Evolutionary conservation across 2,888 invertebrate genomes (phyloP), one percentile per base, ranked within the genome.

Genomic region (Sicus ferrugineus): DNA sequence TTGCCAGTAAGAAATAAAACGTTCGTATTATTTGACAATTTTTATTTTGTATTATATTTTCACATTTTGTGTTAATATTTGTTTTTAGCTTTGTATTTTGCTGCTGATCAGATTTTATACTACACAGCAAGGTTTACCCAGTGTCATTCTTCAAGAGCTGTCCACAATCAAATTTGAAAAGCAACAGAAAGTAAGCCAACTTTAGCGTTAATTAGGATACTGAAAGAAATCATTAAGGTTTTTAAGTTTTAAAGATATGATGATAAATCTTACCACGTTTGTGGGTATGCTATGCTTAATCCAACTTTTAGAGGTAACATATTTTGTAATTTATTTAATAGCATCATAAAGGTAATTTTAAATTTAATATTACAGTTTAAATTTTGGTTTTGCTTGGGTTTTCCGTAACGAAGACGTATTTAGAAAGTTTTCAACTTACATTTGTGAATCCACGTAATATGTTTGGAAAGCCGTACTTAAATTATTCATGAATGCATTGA

Each of bases 391-490:
- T 28, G 28, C 26, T 54, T 54, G 23, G 54, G 28, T 54, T 54
- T 54, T 28, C 28, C 14, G 16, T 28, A 26, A 54, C 28, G 16
- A 54, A 54, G 23, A 16, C 14, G 14, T 54, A 28, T 50, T 54
- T 54, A 23, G 28, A 54, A 54, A 54, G 14, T 54, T 21, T 14
- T 54, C 28, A 28, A 54, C 54, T 54, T 54, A 54, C 54, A 28
- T 54, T 54, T 28, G 14, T 14, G 54, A 54, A 23, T 50, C 19
- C 19, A 21, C 9, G 21, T 50, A 50, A 3, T 21, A n/a, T 54
- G 28, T 54, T 54, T 54, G 23, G 54, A 54, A 54, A 54, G 28
- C 54, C 54, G n/a, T 54, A 54, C 54, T 54, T 54, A 54, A 54
- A 23, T 26, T 52, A 52, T 52, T 52, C 9, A 23, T n/a, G n/a